Conservation (phyloP, 2,113 vertebrate genomes). For the Mystacornis crossleyi region DNA sequence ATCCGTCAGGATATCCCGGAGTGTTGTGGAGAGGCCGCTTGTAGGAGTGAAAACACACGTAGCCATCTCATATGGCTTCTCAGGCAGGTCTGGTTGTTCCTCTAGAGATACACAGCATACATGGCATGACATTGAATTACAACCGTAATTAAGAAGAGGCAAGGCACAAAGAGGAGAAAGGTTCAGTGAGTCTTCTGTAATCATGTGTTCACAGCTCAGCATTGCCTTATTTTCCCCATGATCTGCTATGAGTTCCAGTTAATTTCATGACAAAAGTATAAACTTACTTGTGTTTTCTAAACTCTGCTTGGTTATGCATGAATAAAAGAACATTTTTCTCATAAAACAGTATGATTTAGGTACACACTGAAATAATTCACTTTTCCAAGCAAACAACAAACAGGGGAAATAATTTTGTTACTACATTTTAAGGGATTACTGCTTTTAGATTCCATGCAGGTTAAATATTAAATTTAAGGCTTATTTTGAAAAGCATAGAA, state of each 20-base stretch:
- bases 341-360: background rate
- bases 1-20: conserved; percentile 72
- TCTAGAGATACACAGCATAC: conserved; percentile 29
- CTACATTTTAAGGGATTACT: background rate
- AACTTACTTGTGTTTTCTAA: background rate
- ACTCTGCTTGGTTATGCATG: fast-evolving
- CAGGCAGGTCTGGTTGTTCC: conserved; percentile 70
- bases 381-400: background rate
- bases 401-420: background rate
- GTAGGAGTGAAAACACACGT: conserved; percentile 71
- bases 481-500: background rate
- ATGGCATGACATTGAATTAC: background rate
- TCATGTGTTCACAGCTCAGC: background rate
- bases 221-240: background rate
- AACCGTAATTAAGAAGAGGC: background rate
- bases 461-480: background rate
- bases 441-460: background rate
- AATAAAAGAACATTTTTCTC: background rate
- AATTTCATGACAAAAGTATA: background rate
- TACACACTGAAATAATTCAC: background rate
- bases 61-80: conserved; percentile 72
- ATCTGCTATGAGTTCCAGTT: background rate
- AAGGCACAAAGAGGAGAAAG: background rate
- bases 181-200: background rate
- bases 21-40: conserved; percentile 46